Evolutionary conservation across 2,888 invertebrate species (phyloP).

Genomic region (Cecidostiba fungosa): DNA sequence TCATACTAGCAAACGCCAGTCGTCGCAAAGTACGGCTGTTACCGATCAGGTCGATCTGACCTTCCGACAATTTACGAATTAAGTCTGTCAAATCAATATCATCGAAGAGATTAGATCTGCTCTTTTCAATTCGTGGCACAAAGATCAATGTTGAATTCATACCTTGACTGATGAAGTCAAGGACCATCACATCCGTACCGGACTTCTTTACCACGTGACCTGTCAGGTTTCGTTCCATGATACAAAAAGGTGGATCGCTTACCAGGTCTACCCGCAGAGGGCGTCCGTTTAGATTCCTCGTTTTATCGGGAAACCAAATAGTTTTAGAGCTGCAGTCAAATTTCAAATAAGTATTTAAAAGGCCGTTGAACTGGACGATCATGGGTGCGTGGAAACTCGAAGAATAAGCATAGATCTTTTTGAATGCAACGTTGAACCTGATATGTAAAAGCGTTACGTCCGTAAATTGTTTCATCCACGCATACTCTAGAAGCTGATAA

Average conservation of each 20-base stretch:
- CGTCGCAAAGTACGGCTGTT: not conserved
- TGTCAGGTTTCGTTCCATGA: constrained; percentile 27
- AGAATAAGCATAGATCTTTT: not conserved
- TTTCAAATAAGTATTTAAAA: not conserved
- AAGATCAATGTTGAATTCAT: not conserved
- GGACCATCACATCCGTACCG: not conserved
- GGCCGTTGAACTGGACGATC: not conserved
- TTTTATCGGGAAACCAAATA: constrained; percentile 34
- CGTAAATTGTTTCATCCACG: constrained; percentile 15
- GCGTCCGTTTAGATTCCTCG: constrained; percentile 15
- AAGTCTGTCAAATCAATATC: not conserved
- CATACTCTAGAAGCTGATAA: not conserved
- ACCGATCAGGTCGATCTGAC: not conserved
- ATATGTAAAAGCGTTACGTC: constrained; percentile 20
- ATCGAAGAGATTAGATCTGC: not conserved
- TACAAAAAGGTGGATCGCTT: constrained; percentile 24
- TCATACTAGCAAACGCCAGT: not conserved
- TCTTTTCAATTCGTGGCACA: not conserved
- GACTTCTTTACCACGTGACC: constrained; percentile 1
- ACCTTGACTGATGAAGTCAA: not conserved
- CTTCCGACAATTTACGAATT: not conserved
- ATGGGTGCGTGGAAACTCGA: not conserved
- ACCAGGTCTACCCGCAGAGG: constrained; percentile 6
- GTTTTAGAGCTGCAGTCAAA: not conserved
- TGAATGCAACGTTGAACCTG: not conserved